These are phyloP conservation scores for Tragopan temminckii DNA, from an alignment of 2,797 vertebrate genomes.

Conservation along the genomic window DNA sequence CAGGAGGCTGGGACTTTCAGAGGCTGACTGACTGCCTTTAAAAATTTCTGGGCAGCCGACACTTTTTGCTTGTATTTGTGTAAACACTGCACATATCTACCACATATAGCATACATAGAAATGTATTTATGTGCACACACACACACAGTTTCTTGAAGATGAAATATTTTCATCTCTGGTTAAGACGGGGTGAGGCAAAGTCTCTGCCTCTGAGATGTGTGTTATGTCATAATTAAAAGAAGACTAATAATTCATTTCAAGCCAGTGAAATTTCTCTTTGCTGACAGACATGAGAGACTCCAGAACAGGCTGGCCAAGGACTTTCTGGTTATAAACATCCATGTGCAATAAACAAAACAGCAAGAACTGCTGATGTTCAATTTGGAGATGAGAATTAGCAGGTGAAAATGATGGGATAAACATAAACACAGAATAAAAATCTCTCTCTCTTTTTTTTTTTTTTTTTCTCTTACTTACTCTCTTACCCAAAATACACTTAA, in stretches of 20 bases:
- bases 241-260: not conserved
- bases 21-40: slow-evolving; percentile 21
- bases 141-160: not conserved
- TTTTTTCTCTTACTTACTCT: not conserved
- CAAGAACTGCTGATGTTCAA: accelerated
- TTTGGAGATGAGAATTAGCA: not conserved
- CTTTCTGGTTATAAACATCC: not conserved
- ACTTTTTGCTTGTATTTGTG: not conserved
- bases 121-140: accelerated
- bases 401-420: not conserved
- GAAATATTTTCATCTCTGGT: not conserved
- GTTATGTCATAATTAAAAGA: not conserved
- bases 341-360: not conserved
- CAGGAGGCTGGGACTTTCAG: not conserved
- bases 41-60: not conserved
- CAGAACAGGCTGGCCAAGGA: not conserved
- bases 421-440: not conserved
- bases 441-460: too few relatives aligned
- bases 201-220: not conserved
- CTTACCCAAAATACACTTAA: not conserved
- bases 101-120: not conserved
- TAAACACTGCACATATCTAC: too few relatives aligned
- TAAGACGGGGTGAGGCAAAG: not conserved
- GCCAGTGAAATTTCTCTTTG: not conserved
- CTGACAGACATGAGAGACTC: not conserved